These are phyloP conservation scores for Apostichopus leukothele DNA, from an alignment of 53 echinoderm and acorn worm species.

Conservation along the genomic window DNA sequence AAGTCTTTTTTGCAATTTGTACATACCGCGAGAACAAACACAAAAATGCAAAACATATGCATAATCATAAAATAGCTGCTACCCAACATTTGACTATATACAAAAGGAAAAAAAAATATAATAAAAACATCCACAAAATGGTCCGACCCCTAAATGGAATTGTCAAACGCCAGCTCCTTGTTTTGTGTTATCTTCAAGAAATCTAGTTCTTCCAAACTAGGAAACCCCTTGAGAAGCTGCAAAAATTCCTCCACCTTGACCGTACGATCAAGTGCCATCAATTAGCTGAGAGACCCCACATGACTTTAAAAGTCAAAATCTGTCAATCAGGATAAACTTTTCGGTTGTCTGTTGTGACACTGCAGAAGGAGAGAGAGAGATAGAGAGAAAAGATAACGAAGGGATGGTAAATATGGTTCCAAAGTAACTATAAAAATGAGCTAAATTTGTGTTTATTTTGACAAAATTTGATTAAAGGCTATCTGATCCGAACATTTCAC, in stretches of 20 bases:
- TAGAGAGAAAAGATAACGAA: not conserved
- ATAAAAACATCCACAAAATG: not conserved
- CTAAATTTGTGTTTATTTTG: no score
- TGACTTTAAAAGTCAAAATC: not conserved
- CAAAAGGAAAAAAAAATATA: not conserved
- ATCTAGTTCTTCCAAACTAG: not conserved
- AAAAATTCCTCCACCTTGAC: slow-evolving; percentile 31
- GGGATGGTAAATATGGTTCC: no score
- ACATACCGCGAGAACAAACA: not conserved
- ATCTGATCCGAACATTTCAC: no score
- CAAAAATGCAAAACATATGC: not conserved
- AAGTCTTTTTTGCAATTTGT: not conserved
- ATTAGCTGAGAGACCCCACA: not conserved
- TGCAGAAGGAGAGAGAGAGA: not conserved
- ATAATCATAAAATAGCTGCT: slow-evolving; percentile 6
- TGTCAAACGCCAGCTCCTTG: not conserved
- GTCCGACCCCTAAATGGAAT: not conserved
- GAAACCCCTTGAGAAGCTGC: slow-evolving; percentile 22
- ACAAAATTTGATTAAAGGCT: no score
- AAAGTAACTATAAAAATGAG: no score
- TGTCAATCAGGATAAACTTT: slow-evolving; percentile 18
- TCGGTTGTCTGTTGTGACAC: not conserved
- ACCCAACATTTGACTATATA: slow-evolving; percentile 6
- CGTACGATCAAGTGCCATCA: slow-evolving; percentile 11
- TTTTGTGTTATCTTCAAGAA: not conserved